phyloP scores from a whole-genome alignment of 2,888 invertebrate genomes.

The Andrena hattorfiana region DNA sequence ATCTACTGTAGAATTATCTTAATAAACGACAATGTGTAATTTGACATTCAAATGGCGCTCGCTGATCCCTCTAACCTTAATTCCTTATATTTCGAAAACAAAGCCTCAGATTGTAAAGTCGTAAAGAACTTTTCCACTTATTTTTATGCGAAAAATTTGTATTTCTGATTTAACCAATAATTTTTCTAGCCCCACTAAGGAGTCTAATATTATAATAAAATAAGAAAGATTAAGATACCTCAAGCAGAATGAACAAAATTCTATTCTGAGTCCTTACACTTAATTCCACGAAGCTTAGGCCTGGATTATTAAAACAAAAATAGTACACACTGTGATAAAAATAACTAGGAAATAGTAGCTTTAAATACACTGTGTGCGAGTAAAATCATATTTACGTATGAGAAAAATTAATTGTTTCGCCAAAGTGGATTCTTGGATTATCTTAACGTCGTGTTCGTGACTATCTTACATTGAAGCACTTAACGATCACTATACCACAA shows the following conservation, averaged over 20 bases:
- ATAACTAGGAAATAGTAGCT: not conserved
- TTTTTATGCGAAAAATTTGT: not conserved
- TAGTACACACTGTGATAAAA: not conserved
- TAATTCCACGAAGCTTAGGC: too few species aligned
- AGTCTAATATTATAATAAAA: not conserved
- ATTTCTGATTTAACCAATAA: not conserved
- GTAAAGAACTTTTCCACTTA: not conserved
- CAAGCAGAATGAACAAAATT: too few species aligned
- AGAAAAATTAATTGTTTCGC: slow-evolving; percentile 16
- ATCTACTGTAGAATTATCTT: not conserved
- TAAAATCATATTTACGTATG: not conserved
- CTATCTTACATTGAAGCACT: slow-evolving; percentile 25
- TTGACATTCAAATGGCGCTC: not conserved
- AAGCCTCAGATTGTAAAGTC: not conserved
- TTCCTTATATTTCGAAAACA: not conserved
- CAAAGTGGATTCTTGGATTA: slow-evolving; percentile 21
- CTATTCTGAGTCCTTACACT: too few species aligned
- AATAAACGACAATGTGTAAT: not conserved
- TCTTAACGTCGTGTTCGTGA: slow-evolving; percentile 30
- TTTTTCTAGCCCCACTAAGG: not conserved
- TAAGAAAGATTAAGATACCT: not conserved
- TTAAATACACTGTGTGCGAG: not conserved
- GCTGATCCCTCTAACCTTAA: not conserved
- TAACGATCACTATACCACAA: slow-evolving; percentile 30
- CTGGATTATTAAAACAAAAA: not conserved